phyloP scores from a whole-genome alignment of 2,113 vertebrate genomes.

The Trogon surrucura region DNA sequence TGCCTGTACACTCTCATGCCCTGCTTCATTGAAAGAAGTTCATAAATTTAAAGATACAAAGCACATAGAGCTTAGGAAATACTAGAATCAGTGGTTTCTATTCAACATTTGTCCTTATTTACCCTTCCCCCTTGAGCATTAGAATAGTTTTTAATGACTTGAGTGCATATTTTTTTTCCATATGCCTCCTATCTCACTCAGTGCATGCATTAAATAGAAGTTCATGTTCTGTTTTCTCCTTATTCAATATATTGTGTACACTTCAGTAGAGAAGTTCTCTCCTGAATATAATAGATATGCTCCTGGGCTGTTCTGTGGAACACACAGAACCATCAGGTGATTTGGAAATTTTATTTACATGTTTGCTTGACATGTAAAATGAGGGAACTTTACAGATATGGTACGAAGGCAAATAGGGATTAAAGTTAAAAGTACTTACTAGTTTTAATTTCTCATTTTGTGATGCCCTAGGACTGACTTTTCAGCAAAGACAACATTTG shows the following conservation, averaged over 20 bases:
- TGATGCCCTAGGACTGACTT: background rate
- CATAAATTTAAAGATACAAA: background rate
- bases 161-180: background rate
- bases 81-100: background rate
- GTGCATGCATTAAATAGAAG: background rate
- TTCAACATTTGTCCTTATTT: background rate
- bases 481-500: background rate
- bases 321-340: background rate
- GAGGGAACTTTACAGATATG: background rate
- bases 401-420: background rate
- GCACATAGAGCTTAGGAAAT: background rate
- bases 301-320: background rate
- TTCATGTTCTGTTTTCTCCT: background rate
- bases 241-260: background rate
- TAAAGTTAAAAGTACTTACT: background rate
- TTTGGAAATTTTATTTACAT: background rate
- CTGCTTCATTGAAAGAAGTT: background rate
- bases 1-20: background rate
- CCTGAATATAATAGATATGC: background rate
- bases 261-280: background rate
- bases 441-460: background rate
- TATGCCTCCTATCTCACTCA: background rate
- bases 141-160: background rate
- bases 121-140: background rate
- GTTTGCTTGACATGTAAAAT: background rate